Evolutionary conservation across 2,113 vertebrate genomes (phyloP), one percentile per base, ranked within the genome.

Genomic region (Ceyx melanurus): DNA sequence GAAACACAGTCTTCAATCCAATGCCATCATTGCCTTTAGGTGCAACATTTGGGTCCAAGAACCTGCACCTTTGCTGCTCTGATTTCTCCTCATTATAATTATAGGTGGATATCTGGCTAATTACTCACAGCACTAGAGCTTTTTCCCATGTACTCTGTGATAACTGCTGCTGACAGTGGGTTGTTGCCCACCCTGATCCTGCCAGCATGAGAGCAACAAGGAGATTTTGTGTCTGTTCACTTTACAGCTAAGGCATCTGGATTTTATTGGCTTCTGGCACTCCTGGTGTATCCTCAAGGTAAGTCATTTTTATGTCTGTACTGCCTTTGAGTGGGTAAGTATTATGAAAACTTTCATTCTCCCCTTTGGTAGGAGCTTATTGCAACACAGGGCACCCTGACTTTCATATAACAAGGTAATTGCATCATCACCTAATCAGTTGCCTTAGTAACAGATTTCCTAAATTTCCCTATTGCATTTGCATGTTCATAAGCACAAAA

Each of bases 391-490:
- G 66, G 58, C 84, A 90, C 56, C 91, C 94, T 94, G 86, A 90
- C 93, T 96, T 94, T 89, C 82, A 94, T 94, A 94, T 94, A 94
- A 93, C 61, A 96, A 90, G 82, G 83, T 97, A 97, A 97, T 92
- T 97, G 96, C 60, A 86, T 92, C 56, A 97, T 82, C 97, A 97
- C 94, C 97, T 97, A 96, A 96, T 96, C 95, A 89, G 97, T 98
- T 96, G 96, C 97, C 97, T 94, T 97, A 97, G 97, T 95, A 98
- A 98, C 97, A 93, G 94, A 96, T 94, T 95, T 94, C 57, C 97
- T 92, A 95, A 93, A 96, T 96, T 95, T 96, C 93, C 95, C 91
- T 83, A 45, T 95, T 95, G 91, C 82, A 93, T 97, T 94, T 97
- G 90, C 73, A 93, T 92, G 90, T 65, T 96, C 92, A 51, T 90